Evolutionary conservation across 1,140 invertebrate genomes (phyloP).

Genomic region (Heliconius melpomene): DNA sequence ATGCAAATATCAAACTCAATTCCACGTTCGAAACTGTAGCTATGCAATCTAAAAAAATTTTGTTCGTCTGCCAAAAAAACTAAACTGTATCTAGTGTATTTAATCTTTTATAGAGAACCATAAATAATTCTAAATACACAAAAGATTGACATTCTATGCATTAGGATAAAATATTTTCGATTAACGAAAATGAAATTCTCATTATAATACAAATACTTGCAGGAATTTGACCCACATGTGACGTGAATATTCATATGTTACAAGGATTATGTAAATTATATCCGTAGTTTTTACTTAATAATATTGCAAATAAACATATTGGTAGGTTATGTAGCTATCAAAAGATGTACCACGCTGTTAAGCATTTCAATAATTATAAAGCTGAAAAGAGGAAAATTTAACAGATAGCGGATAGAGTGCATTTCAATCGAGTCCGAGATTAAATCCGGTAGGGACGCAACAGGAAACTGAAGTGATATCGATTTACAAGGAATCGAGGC

Average conservation of each 20-base stretch:
- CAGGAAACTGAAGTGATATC: slow-evolving; percentile 76
- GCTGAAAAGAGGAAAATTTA: slow-evolving; percentile 48
- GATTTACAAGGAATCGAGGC: slow-evolving; percentile 68
- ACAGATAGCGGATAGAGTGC: slow-evolving; percentile 52
- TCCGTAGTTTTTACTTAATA: neutral
- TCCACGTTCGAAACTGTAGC: slow-evolving; percentile 32
- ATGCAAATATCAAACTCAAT: slow-evolving; percentile 42
- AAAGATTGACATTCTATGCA: neutral
- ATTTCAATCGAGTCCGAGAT: slow-evolving; percentile 68
- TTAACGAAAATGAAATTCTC: neutral
- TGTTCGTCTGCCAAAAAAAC: slow-evolving; percentile 32
- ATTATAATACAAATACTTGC: neutral
- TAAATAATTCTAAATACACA: neutral
- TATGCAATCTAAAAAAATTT: slow-evolving; percentile 31
- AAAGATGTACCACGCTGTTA: neutral
- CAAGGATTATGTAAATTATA: neutral
- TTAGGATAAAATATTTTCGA: neutral
- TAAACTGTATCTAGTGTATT: slow-evolving; percentile 29
- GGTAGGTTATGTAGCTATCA: neutral
- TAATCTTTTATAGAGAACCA: slow-evolving; percentile 23
- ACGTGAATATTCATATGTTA: slow-evolving; percentile 5
- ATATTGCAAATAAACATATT: neutral
- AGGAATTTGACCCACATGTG: neutral
- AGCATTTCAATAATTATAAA: slow-evolving; percentile 20
- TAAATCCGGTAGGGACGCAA: slow-evolving; percentile 67